Percentiles rank a stretch among this genome's conserved stretches.
These are phyloP conservation scores for Polypterus senegalus DNA, from an alignment of 2,113 vertebrate genomes.

Conservation along the genomic window DNA sequence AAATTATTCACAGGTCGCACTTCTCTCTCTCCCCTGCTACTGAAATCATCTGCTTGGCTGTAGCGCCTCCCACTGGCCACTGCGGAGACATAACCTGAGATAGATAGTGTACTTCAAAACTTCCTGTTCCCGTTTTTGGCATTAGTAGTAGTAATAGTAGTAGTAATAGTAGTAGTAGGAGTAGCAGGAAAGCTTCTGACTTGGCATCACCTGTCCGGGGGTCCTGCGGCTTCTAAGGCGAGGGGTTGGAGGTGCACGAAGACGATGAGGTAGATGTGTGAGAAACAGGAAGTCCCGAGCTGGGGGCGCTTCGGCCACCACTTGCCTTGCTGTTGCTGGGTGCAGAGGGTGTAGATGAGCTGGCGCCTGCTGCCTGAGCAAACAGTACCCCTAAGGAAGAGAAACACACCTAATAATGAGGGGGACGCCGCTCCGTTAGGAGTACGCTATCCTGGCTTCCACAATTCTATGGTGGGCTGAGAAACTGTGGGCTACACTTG, in stretches of 20 bases:
- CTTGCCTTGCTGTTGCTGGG: conserved; percentile 50
- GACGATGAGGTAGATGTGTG: conserved; percentile 60
- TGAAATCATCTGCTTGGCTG: conserved; percentile 26
- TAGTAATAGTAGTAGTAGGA: conserved; percentile 49
- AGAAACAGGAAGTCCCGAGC: conserved; percentile 33
- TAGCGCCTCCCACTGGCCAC: conserved; percentile 51
- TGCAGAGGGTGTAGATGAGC: conserved; percentile 39
- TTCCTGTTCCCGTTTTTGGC: conserved; percentile 37
- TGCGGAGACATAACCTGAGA: conserved; percentile 33
- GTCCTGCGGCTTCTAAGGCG: conserved; percentile 44
- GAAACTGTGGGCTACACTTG: neutral
- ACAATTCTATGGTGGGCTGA: neutral
- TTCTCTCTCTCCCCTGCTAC: conserved; percentile 46
- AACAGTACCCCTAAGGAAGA: conserved; percentile 71
- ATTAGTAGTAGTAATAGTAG: conserved; percentile 19
- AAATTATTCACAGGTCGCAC: conserved; percentile 63
- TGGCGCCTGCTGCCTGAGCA: conserved; percentile 65
- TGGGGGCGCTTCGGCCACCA: conserved; percentile 13
- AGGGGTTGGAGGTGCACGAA: conserved; percentile 36
- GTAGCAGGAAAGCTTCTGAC: conserved; percentile 70
- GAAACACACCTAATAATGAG: conserved; percentile 8
- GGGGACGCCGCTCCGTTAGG: no score
- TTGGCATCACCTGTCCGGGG: conserved; percentile 33
- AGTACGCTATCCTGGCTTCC: neutral
- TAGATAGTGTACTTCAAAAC: conserved; percentile 60